These are phyloP conservation scores for Atta cephalotes DNA, from an alignment of 1,140 invertebrate genomes.

Conservation along the genomic window DNA sequence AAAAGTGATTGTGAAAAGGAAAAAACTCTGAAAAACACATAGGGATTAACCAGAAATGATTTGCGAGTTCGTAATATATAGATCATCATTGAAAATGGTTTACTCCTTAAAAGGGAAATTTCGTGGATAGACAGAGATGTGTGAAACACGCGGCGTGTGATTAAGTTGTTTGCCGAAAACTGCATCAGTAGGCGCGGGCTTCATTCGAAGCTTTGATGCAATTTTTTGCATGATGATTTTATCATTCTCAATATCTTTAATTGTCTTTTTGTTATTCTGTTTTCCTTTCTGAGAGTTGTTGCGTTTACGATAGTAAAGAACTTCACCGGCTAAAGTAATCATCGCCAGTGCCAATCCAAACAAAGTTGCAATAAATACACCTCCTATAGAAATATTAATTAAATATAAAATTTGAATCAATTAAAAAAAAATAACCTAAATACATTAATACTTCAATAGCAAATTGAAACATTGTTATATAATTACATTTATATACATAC, in stretches of 20 bases:
- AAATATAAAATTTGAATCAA: conserved; percentile 22
- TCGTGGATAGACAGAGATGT: conserved; percentile 86
- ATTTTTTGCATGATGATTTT: conserved; percentile 79
- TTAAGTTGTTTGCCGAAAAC: conserved; percentile 76
- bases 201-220: conserved; percentile 83
- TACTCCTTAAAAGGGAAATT: conserved; percentile 83
- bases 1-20: conserved; percentile 12
- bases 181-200: conserved; percentile 82
- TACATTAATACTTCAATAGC: not conserved
- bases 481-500: not conserved
- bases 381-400: conserved; percentile 87
- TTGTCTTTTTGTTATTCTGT: conserved; percentile 78
- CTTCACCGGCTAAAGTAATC: conserved; percentile 92
- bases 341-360: conserved; percentile 94
- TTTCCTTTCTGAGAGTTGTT: conserved; percentile 86
- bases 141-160: conserved; percentile 83
- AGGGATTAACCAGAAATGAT: not conserved
- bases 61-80: not conserved
- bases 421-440: not conserved
- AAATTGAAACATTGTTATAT: not conserved
- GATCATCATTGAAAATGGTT: conserved; percentile 22
- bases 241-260: conserved; percentile 71
- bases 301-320: conserved; percentile 91
- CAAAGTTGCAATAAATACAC: conserved; percentile 95
- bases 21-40: not conserved